phyloP scores from a whole-genome alignment of 1,140 invertebrate species.

The Drosophila lacertosa region DNA sequence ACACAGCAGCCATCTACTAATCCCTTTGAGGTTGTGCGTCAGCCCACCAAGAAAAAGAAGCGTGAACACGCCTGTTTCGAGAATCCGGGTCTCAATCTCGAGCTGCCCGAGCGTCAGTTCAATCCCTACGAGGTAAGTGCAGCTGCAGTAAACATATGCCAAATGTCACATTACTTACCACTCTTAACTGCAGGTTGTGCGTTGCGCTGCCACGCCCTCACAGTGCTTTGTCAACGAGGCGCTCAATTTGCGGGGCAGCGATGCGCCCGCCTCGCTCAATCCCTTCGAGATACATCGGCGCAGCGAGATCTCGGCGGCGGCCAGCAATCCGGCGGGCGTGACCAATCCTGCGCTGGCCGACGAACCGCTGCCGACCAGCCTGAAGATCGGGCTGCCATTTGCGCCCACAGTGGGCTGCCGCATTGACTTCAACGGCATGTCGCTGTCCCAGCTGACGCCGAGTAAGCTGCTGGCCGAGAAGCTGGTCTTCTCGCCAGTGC shows the following conservation, averaged over 20 bases:
- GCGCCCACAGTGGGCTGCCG: constrained; percentile 75
- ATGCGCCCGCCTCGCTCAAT: constrained; percentile 65
- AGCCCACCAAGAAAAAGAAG: constrained; percentile 82
- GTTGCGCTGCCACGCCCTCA: constrained; percentile 43
- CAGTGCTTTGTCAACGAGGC: constrained; percentile 77
- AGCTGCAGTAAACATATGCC: no score
- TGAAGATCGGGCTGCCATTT: constrained; percentile 77
- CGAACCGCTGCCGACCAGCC: constrained; percentile 41
- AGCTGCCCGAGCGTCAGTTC: constrained; percentile 78
- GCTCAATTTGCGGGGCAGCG: constrained; percentile 70
- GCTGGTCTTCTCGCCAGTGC: constrained; percentile 73
- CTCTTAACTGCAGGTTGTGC: constrained; percentile 57
- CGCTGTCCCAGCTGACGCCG: constrained; percentile 72
- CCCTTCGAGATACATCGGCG: constrained; percentile 78
- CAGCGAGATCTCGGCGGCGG: constrained; percentile 42
- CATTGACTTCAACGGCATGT: constrained; percentile 77
- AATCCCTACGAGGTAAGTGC: constrained; percentile 79
- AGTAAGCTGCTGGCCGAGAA: constrained; percentile 76
- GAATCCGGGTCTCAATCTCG: constrained; percentile 80
- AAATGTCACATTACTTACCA: not conserved
- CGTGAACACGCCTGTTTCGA: constrained; percentile 75
- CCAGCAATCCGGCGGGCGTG: constrained; percentile 53
- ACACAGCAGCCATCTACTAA: constrained; percentile 39
- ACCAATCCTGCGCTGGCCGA: constrained; percentile 62
- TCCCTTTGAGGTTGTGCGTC: constrained; percentile 80